phyloP scores from a whole-genome alignment of 1,140 invertebrate genomes.

The Bombus terrestris region DNA sequence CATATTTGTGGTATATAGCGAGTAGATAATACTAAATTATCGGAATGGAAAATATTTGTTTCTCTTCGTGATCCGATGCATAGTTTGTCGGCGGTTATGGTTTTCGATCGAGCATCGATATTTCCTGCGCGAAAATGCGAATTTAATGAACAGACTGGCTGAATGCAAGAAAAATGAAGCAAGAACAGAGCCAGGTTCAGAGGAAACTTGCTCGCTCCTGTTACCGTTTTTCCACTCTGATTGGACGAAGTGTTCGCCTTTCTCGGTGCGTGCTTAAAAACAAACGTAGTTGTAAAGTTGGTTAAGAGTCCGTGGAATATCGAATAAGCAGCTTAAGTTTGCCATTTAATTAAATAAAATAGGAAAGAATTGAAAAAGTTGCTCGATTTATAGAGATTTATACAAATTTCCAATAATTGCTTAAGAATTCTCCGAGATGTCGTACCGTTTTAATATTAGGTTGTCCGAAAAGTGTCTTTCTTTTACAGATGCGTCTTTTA shows the following conservation, averaged over 20 bases:
- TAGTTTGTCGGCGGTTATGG: neutral
- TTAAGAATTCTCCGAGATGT: neutral
- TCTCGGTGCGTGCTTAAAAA: neutral
- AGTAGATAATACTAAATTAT: neutral
- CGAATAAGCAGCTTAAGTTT: neutral
- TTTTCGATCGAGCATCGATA: slow-evolving; percentile 10
- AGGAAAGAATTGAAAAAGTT: too few relatives aligned
- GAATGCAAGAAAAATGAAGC: slow-evolving; percentile 17
- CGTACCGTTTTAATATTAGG: neutral
- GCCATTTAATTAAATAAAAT: neutral
- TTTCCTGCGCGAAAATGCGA: slow-evolving; percentile 25
- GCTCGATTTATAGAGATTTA: neutral
- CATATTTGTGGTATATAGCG: neutral
- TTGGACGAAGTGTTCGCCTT: neutral
- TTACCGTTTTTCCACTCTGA: neutral
- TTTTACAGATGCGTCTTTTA: too few relatives aligned
- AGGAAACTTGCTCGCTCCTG: neutral
- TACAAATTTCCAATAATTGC: neutral
- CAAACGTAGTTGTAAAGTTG: neutral
- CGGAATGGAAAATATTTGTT: slow-evolving; percentile 13
- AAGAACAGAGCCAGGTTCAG: neutral
- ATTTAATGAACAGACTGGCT: slow-evolving; percentile 30
- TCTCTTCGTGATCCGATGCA: neutral
- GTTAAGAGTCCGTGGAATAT: too few relatives aligned
- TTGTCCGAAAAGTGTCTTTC: too few relatives aligned